Evolutionary conservation across 2,888 invertebrate species (phyloP).

Genomic region (Hypercompe scribonia): DNA sequence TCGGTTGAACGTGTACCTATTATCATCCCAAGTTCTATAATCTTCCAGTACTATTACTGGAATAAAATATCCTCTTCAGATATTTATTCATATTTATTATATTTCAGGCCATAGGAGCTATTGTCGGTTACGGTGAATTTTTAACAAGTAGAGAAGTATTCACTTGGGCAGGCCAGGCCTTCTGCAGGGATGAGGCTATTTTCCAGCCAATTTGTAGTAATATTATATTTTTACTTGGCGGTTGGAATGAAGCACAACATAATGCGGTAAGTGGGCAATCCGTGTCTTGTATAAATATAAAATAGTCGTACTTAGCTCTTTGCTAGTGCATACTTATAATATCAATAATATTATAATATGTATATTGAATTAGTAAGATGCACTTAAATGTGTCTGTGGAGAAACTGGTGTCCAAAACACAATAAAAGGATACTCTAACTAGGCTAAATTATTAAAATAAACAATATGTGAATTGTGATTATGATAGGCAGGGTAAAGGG

Average conservation of each 20-base stretch:
- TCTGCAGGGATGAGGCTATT: conserved; percentile 86
- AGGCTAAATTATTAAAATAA: no score
- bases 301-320: not conserved
- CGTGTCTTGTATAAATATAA: not conserved
- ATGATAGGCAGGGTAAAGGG: no score
- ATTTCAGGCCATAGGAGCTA: conserved; percentile 70
- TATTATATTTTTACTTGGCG: conserved; percentile 88
- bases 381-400: not conserved
- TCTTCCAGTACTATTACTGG: no score
- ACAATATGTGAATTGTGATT: no score
- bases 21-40: no score
- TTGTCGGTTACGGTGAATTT: conserved; percentile 88
- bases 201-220: conserved; percentile 89
- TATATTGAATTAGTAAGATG: not conserved
- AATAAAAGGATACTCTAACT: not conserved
- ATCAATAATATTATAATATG: not conserved
- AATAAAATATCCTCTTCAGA: not conserved
- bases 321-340: not conserved
- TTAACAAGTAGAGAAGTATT: conserved; percentile 86
- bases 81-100: not conserved
- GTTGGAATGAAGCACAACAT: conserved; percentile 86
- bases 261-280: conserved; percentile 59
- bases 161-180: conserved; percentile 78
- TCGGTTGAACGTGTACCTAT: not conserved
- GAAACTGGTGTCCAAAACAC: not conserved